Conservation (phyloP, 2,888 invertebrate species). For the Deroplatys truncata region DNA sequence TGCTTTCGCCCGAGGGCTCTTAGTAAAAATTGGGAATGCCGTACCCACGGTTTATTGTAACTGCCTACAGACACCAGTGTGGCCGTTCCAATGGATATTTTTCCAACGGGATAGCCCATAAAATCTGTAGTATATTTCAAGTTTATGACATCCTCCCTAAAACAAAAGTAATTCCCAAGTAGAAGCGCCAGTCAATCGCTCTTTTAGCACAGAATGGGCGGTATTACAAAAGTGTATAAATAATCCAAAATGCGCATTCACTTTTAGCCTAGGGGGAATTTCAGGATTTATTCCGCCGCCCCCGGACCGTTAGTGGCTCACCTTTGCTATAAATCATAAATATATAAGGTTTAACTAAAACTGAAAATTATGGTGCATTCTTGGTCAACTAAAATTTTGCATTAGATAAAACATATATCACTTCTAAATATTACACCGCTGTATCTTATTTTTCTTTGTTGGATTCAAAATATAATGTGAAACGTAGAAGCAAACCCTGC, state of each 20-base stretch:
- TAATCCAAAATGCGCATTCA: background rate
- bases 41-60: background rate
- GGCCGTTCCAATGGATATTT: background rate
- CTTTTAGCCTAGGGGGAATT: background rate
- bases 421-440: background rate
- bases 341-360: background rate
- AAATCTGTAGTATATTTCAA: background rate
- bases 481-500: no score
- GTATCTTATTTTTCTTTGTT: no score
- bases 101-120: background rate
- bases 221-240: background rate
- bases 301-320: background rate
- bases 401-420: background rate
- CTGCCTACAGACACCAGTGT: background rate
- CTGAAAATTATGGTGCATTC: background rate
- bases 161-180: background rate
- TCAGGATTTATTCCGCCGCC: background rate
- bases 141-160: background rate
- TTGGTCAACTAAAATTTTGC: background rate
- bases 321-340: background rate
- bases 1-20: background rate
- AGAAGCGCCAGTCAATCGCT: background rate
- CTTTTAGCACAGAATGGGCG: background rate
- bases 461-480: no score
- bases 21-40: background rate